A percentile compares a stretch with the other conserved stretches of the same genome.
These are phyloP conservation scores for Neodontobutis hainanensis DNA, from an alignment of 2,113 vertebrate species.

Conservation along the genomic window DNA sequence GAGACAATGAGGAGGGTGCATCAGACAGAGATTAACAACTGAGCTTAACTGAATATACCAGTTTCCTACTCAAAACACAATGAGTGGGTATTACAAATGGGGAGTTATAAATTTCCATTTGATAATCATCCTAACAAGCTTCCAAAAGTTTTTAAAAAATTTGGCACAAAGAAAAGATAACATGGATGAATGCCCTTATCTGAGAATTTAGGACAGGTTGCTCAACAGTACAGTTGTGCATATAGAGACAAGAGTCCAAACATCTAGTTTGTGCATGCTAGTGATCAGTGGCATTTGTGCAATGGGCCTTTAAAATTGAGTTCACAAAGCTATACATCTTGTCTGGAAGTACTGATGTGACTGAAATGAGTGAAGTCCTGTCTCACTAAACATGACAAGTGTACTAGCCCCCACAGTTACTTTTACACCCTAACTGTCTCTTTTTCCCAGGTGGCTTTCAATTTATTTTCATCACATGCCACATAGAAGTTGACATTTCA, in stretches of 20 bases:
- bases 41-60: conserved; percentile 36
- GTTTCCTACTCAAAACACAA: conserved; percentile 27
- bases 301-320: not conserved
- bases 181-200: no score
- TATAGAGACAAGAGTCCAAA: no score
- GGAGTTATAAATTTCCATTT: conserved; percentile 20
- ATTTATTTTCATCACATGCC: conserved; percentile 60
- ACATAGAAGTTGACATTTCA: conserved; percentile 68
- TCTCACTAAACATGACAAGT: conserved; percentile 52
- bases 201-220: no score
- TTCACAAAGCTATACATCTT: not conserved
- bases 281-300: not conserved
- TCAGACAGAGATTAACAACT: conserved; percentile 66
- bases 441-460: conserved; percentile 19
- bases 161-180: no score
- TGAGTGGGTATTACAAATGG: conserved; percentile 16
- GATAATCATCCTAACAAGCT: conserved; percentile 16
- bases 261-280: no score
- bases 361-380: conserved; percentile 23
- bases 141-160: not conserved
- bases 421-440: conserved; percentile 10
- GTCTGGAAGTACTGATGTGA: not conserved
- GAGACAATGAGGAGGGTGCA: conserved; percentile 64
- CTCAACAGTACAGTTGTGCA: no score
- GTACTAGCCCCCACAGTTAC: conserved; percentile 12